phyloP scores from a whole-genome alignment of 2,113 vertebrate genomes.

The Oenanthe oenanthe region DNA sequence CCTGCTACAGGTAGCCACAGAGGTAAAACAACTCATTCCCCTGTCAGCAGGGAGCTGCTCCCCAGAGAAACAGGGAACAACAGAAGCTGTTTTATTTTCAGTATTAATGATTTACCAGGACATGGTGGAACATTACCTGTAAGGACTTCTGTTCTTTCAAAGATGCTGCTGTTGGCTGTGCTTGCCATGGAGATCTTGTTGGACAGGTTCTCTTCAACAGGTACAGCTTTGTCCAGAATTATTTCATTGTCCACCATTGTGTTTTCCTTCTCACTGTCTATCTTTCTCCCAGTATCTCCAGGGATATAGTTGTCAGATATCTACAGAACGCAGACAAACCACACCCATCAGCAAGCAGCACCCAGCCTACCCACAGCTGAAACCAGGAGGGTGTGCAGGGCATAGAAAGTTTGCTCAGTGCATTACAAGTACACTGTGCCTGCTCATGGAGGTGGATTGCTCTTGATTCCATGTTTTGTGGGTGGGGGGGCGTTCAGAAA shows the following conservation, averaged over 20 bases:
- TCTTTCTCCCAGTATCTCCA: conserved; percentile 46
- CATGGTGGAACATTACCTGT: conserved; percentile 79
- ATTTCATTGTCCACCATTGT: conserved; percentile 80
- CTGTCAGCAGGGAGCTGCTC: background rate
- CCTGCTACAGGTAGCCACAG: background rate
- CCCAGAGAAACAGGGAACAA: background rate
- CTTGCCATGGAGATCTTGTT: conserved; percentile 89
- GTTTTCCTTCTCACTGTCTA: conserved; percentile 46
- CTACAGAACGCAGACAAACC: conserved; percentile 27
- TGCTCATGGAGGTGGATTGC: background rate
- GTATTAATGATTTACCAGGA: background rate
- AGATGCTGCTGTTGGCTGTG: conserved; percentile 81
- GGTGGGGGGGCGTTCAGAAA: background rate
- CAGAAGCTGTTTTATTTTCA: background rate
- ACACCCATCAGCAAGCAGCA: conserved; percentile 41
- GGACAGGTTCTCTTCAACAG: conserved; percentile 27
- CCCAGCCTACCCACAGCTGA: background rate
- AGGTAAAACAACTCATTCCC: background rate
- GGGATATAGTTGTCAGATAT: conserved; percentile 80
- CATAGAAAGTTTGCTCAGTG: conserved; percentile 27
- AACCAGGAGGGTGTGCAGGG: background rate
- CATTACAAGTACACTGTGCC: background rate
- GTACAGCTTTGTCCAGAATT: background rate
- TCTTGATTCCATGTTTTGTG: background rate
- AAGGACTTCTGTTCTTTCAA: conserved; percentile 89